Conservation (phyloP, 2,797 vertebrate genomes). For the Pteropus rufus region DNA sequence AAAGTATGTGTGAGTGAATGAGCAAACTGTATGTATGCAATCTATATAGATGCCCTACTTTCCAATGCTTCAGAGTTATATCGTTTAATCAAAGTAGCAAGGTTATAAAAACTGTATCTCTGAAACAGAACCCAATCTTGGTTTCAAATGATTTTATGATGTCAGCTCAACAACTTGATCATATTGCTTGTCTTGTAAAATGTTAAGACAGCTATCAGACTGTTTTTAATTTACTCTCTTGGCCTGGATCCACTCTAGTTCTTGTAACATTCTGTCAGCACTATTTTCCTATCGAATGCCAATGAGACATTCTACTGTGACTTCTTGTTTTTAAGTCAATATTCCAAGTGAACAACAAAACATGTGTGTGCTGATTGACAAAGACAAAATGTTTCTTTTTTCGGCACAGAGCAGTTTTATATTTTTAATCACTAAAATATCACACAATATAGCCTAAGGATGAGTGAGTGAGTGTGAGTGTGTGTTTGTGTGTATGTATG, state of each 20-base stretch:
- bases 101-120: constrained; percentile 65
- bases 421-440: constrained; percentile 39
- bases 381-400: background rate
- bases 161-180: constrained; percentile 64
- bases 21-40: background rate
- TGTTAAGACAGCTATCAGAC: constrained; percentile 73
- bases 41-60: background rate
- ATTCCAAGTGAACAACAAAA: constrained; percentile 38
- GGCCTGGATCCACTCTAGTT: constrained; percentile 56
- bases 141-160: constrained; percentile 69
- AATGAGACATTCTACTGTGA: constrained; percentile 1
- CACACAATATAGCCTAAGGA: background rate
- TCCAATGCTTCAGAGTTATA: background rate
- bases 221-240: constrained; percentile 77
- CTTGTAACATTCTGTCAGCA: constrained; percentile 58
- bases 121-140: constrained; percentile 68
- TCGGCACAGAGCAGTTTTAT: background rate
- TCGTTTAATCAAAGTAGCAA: constrained; percentile 43
- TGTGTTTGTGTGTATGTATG: background rate
- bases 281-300: constrained; percentile 67
- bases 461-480: background rate
- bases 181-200: constrained; percentile 77
- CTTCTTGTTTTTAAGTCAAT: constrained; percentile 40
- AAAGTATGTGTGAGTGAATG: background rate
- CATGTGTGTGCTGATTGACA: constrained; percentile 5